A percentile compares a stretch with the other conserved stretches of the same genome.
phyloP scores from a whole-genome alignment of 2,113 vertebrate species.

The Serilophus lunatus region DNA sequence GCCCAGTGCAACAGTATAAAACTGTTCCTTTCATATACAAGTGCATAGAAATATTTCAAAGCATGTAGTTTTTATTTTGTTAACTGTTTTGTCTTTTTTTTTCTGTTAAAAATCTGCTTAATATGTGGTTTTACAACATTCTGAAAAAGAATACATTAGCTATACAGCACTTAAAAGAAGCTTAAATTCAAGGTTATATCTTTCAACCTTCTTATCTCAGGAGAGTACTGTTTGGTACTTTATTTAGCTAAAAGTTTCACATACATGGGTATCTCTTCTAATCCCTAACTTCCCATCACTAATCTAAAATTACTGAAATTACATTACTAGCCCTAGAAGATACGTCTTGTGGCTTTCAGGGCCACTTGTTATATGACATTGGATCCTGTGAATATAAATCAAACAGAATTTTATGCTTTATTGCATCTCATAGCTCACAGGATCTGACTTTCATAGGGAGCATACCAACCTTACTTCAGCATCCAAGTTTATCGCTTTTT shows the following conservation, averaged over 20 bases:
- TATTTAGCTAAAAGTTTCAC: constrained; percentile 1
- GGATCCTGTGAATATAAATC: background rate
- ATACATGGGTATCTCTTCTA: background rate
- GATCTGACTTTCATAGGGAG: background rate
- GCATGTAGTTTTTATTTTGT: background rate
- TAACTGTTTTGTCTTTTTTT: background rate
- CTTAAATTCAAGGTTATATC: background rate
- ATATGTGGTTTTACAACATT: background rate
- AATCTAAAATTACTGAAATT: constrained; percentile 11
- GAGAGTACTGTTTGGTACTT: background rate
- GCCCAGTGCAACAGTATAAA: background rate
- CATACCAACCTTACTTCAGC: background rate
- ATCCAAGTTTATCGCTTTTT: background rate
- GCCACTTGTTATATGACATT: background rate
- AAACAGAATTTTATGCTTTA: constrained; percentile 27
- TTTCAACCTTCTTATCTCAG: background rate
- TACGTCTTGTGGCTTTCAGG: background rate
- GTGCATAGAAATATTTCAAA: background rate
- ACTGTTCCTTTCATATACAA: background rate
- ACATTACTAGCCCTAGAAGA: background rate
- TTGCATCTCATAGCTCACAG: constrained; percentile 11
- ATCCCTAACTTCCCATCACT: constrained; percentile 19
- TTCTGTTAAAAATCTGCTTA: background rate
- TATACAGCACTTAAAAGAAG: background rate
- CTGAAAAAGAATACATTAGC: background rate